Evolutionary conservation across 2,888 invertebrate species (phyloP).

Genomic region (Pherbina coryleti): DNA sequence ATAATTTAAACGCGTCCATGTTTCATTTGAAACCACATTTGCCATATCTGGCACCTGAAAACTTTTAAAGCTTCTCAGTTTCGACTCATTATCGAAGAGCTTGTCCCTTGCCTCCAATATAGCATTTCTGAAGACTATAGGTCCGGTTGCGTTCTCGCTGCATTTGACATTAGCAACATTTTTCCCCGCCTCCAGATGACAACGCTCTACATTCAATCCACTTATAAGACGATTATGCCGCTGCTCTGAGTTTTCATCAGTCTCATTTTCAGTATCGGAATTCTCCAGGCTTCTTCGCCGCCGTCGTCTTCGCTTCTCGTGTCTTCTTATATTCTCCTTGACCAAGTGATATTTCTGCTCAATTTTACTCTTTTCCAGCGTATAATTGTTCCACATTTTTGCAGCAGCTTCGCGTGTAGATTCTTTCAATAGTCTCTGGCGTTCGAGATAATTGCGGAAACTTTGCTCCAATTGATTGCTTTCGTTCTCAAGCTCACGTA

Average conservation of each 20-base stretch:
- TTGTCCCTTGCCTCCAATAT: slow-evolving; percentile 50
- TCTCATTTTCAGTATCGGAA: not conserved
- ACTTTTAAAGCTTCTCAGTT: slow-evolving; percentile 1
- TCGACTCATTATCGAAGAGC: slow-evolving; percentile 46
- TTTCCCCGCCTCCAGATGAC: not conserved
- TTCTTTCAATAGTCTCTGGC: slow-evolving; percentile 48
- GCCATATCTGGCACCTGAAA: not conserved
- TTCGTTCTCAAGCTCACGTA: slow-evolving; percentile 65
- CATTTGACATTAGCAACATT: not conserved
- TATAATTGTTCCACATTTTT: slow-evolving; percentile 51
- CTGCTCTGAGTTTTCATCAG: not conserved
- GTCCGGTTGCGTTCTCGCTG: not conserved
- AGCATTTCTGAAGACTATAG: slow-evolving; percentile 43
- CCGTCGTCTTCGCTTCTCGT: slow-evolving; percentile 6
- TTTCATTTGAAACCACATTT: not conserved
- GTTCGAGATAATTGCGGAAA: slow-evolving; percentile 61
- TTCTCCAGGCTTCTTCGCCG: slow-evolving; percentile 9
- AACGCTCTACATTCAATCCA: not conserved
- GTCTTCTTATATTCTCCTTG: slow-evolving; percentile 42
- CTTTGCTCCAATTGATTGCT: slow-evolving; percentile 64
- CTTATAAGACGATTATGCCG: not conserved
- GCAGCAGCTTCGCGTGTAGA: slow-evolving; percentile 43
- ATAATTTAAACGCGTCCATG: not conserved
- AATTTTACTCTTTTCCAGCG: slow-evolving; percentile 40
- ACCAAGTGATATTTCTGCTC: slow-evolving; percentile 39